Percentiles rank a stretch among this genome's conserved stretches.
Conservation (phyloP, 2,797 vertebrate species). For the Antrozous pallidus region DNA sequence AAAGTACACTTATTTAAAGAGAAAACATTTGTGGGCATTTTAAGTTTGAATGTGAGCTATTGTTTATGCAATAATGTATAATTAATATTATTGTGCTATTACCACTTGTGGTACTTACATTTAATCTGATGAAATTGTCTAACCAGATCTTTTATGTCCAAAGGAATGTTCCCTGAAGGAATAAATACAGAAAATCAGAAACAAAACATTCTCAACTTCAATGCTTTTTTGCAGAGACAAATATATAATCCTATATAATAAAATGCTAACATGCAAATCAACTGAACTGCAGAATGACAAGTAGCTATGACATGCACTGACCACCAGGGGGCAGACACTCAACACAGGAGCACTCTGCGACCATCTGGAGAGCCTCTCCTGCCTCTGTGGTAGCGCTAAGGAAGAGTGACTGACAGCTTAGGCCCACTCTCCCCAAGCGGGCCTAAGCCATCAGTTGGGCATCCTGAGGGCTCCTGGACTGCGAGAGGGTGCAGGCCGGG, state of each 20-base stretch:
- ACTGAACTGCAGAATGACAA: too few species aligned
- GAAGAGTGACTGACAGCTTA: too few species aligned
- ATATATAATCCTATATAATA: not conserved
- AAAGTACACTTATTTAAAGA: not conserved
- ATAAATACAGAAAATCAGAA: constrained; percentile 59
- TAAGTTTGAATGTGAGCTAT: not conserved
- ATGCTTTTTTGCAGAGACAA: constrained; percentile 31
- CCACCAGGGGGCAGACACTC: too few species aligned
- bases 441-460: too few species aligned
- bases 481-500: too few species aligned
- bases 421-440: too few species aligned
- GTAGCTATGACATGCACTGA: too few species aligned
- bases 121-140: constrained; percentile 72
- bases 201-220: not conserved
- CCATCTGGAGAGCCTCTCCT: too few species aligned
- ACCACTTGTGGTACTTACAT: constrained; percentile 70
- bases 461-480: too few species aligned
- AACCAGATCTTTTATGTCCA: constrained; percentile 79
- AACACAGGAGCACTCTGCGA: too few species aligned
- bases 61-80: not conserved
- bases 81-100: not conserved
- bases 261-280: too few species aligned
- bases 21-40: not conserved
- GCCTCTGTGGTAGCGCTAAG: too few species aligned
- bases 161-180: constrained; percentile 69